Conservation (phyloP, 1,140 invertebrate species). For the Drosophila carrolli region DNA sequence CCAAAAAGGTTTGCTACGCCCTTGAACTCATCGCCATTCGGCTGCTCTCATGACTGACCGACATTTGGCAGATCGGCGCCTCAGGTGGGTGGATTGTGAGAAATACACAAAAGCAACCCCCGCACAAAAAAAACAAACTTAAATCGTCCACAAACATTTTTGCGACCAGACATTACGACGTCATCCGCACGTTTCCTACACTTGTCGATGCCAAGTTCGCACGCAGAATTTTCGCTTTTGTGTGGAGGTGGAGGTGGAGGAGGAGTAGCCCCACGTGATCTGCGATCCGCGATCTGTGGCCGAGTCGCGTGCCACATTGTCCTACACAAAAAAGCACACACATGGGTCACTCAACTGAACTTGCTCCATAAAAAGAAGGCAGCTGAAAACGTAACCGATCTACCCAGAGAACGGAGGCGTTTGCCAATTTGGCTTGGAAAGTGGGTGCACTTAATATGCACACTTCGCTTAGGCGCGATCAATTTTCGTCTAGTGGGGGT, state of each 20-base stretch:
- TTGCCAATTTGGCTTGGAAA: conserved; percentile 59
- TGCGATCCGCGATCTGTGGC: conserved; percentile 33
- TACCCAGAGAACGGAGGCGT: conserved; percentile 56
- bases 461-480: conserved; percentile 45
- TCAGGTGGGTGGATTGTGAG: conserved; percentile 65
- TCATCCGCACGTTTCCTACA: conserved; percentile 56
- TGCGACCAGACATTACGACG: conserved; percentile 67
- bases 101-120: conserved; percentile 61
- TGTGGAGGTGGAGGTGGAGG: conserved; percentile 56
- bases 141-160: conserved; percentile 52
- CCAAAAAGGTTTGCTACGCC: conserved; percentile 49
- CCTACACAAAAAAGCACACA: conserved; percentile 59
- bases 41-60: conserved; percentile 54
- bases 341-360: conserved; percentile 68
- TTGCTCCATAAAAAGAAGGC: conserved; percentile 71
- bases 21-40: conserved; percentile 57
- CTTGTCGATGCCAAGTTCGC: conserved; percentile 71
- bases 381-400: conserved; percentile 33
- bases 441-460: conserved; percentile 50
- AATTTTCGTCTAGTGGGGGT: conserved; percentile 54
- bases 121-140: conserved; percentile 44
- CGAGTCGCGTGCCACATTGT: conserved; percentile 71
- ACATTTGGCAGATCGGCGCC: conserved; percentile 59
- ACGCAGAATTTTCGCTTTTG: conserved; percentile 61
- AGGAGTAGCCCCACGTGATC: conserved; percentile 56